These are phyloP conservation scores for Spilogale gracilis DNA, from an alignment of 2,113 vertebrate genomes.

Conservation along the genomic window DNA sequence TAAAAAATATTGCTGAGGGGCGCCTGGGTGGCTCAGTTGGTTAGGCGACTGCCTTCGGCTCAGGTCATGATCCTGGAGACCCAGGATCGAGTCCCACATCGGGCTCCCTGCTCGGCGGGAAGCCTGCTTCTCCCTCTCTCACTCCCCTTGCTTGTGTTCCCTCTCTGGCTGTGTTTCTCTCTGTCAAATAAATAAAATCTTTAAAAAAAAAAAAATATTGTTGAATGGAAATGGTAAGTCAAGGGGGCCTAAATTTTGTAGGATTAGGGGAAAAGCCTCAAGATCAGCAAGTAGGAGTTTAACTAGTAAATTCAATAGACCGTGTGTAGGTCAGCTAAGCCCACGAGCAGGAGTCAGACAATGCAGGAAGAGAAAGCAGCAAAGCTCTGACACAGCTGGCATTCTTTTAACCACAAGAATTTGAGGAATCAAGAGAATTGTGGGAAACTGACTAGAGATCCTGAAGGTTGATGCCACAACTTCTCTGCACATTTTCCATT, in stretches of 20 bases:
- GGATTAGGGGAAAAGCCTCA: not conserved
- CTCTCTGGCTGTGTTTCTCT: too few species aligned
- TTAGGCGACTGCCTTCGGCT: too few species aligned
- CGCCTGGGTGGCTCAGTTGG: too few species aligned
- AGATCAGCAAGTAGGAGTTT: not conserved
- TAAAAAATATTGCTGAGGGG: not conserved
- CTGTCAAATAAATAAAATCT: too few species aligned
- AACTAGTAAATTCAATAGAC: not conserved
- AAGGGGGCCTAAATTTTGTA: not conserved
- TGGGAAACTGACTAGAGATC: constrained; percentile 2
- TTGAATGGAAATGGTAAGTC: constrained; percentile 7
- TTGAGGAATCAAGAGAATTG: not conserved
- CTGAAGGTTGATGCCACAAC: not conserved
- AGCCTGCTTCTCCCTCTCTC: too few species aligned
- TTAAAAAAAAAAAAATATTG: constrained; percentile 5
- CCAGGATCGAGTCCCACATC: too few species aligned
- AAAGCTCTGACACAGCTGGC: not conserved
- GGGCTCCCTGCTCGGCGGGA: too few species aligned
- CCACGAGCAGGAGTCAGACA: not conserved
- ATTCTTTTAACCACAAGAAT: constrained; percentile 46
- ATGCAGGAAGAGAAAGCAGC: not conserved
- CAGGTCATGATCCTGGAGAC: too few species aligned
- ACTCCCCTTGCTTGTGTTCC: too few species aligned
- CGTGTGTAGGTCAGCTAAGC: not conserved
- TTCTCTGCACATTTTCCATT: not conserved